These are phyloP conservation scores for Holotrichia oblita DNA, from an alignment of 1,140 invertebrate species.

Conservation along the genomic window DNA sequence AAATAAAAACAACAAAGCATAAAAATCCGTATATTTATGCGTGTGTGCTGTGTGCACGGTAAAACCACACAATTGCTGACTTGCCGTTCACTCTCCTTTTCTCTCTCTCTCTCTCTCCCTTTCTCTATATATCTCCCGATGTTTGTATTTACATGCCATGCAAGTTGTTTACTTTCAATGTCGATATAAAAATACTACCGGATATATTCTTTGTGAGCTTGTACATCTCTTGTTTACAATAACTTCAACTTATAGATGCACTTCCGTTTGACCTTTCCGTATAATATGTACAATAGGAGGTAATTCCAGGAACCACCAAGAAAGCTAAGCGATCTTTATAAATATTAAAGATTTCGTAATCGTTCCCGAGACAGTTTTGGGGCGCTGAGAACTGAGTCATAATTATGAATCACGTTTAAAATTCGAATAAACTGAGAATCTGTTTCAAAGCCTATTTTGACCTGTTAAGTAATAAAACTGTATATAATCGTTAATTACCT, in stretches of 20 bases:
- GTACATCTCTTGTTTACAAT: slow-evolving; percentile 31
- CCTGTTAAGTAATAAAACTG: no score
- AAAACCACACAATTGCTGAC: slow-evolving; percentile 14
- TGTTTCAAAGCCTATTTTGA: no score
- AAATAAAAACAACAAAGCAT: slow-evolving; percentile 21
- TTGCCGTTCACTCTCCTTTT: slow-evolving; percentile 12
- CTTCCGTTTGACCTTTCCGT: slow-evolving; percentile 23
- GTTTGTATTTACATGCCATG: no score
- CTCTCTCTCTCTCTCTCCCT: no score
- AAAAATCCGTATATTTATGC: slow-evolving; percentile 9
- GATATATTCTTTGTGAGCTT: slow-evolving; percentile 24
- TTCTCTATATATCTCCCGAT: no score
- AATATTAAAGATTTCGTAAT: no score
- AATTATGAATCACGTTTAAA: neutral
- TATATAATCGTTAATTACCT: no score
- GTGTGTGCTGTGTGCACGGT: neutral
- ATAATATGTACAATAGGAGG: no score
- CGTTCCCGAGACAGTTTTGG: neutral
- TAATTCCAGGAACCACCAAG: neutral
- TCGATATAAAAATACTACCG: slow-evolving; percentile 25
- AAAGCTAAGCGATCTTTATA: neutral
- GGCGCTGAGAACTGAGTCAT: neutral
- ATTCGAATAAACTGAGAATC: no score
- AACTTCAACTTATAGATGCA: neutral
- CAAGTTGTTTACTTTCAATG: slow-evolving; percentile 28